These are phyloP conservation scores for Bombus difficillimus DNA, from an alignment of 1,140 invertebrate genomes.

Conservation along the genomic window DNA sequence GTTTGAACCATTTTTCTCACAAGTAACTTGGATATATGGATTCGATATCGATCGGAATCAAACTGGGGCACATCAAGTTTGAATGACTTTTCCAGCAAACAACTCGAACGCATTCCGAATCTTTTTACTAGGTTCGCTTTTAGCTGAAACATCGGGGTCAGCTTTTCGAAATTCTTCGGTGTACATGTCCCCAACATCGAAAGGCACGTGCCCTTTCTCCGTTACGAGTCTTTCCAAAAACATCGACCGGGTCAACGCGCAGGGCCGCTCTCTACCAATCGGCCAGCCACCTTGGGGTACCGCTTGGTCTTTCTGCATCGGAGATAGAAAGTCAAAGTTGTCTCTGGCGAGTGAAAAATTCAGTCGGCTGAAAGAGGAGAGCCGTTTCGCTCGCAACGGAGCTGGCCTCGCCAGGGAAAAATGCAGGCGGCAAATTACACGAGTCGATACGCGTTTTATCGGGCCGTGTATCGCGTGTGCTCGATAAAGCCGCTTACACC, in stretches of 20 bases:
- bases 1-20: neutral
- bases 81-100: neutral
- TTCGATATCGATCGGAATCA: neutral
- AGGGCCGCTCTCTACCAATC: too few species aligned
- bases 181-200: neutral
- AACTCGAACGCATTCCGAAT: too few species aligned
- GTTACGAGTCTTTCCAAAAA: neutral
- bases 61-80: neutral
- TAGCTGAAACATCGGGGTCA: neutral
- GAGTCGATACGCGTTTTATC: slow-evolving; percentile 63
- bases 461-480: slow-evolving; percentile 54
- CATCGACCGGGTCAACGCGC: neutral
- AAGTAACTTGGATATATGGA: accelerated
- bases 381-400: neutral
- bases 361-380: neutral
- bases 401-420: slow-evolving; percentile 13
- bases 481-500: slow-evolving; percentile 60
- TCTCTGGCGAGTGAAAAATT: neutral
- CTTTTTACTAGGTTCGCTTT: too few species aligned
- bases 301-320: neutral
- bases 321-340: neutral
- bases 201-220: slow-evolving; percentile 16
- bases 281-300: too few species aligned
- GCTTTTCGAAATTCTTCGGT: neutral
- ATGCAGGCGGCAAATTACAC: slow-evolving; percentile 48